Evolutionary conservation across 1,140 invertebrate species (phyloP).

Genomic region (Trichoplusia ni): DNA sequence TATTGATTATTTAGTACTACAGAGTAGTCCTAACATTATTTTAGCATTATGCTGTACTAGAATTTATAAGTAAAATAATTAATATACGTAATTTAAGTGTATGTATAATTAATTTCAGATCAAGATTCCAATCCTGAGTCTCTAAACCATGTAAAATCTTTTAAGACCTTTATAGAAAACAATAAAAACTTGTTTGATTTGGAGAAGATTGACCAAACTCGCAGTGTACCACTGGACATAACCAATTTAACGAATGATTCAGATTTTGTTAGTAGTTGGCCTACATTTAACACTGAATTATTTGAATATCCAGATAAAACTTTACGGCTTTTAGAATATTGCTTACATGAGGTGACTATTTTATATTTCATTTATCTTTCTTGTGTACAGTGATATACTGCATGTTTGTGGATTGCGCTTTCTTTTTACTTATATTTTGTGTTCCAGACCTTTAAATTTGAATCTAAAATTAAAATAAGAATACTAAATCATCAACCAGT

Average conservation of each 20-base stretch:
- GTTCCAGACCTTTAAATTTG: conserved; percentile 78
- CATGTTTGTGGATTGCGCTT: too few species aligned
- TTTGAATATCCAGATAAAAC: conserved; percentile 84
- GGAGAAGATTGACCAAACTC: conserved; percentile 84
- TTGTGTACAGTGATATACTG: neutral
- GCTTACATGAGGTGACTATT: conserved; percentile 85
- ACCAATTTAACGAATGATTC: conserved; percentile 83
- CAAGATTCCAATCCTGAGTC: conserved; percentile 76
- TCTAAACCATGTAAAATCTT: conserved; percentile 79
- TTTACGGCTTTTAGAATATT: conserved; percentile 86
- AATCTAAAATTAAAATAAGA: conserved; percentile 82
- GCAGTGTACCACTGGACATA: conserved; percentile 85
- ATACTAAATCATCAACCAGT: conserved; percentile 87
- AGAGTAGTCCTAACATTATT: too few species aligned
- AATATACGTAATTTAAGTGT: too few species aligned
- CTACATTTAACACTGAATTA: conserved; percentile 85
- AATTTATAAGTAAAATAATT: too few species aligned
- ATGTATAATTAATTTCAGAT: conserved; percentile 73
- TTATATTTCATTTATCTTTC: conserved; percentile 16
- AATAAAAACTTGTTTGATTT: conserved; percentile 81
- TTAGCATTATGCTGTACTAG: too few species aligned
- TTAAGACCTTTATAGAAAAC: conserved; percentile 82
- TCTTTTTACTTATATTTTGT: too few species aligned
- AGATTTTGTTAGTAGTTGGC: conserved; percentile 83
- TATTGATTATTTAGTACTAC: too few species aligned